A percentile compares a stretch with the other conserved stretches of the same genome.
Conservation (phyloP, 2,113 vertebrate species). For the Psephotus haematonotus region DNA sequence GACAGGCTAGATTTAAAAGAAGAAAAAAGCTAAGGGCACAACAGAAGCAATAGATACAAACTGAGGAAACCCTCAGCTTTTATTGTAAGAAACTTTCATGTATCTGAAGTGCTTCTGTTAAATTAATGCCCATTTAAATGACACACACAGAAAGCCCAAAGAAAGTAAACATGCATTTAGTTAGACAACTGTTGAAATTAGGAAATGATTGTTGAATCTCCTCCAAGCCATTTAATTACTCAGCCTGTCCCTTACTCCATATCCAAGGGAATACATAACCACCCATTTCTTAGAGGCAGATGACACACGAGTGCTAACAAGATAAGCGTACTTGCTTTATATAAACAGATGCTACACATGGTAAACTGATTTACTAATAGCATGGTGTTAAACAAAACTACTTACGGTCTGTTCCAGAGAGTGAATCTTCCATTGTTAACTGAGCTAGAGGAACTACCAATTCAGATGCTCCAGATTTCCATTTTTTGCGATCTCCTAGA, state of each 20-base stretch:
- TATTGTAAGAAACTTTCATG: neutral
- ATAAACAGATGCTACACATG: neutral
- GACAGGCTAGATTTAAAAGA: neutral
- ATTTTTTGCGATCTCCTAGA: constrained; percentile 87
- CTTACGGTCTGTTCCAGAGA: constrained; percentile 78
- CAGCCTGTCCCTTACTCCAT: neutral
- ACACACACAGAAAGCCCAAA: neutral
- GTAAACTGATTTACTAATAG: neutral
- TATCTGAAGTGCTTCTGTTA: neutral
- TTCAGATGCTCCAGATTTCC: constrained; percentile 81
- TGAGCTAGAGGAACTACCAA: constrained; percentile 81
- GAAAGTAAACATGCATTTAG: neutral
- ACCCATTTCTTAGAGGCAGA: neutral
- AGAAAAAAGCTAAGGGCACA: neutral
- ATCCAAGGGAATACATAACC: neutral
- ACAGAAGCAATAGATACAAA: neutral
- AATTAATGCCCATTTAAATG: neutral
- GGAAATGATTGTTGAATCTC: neutral
- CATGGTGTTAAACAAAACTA: neutral
- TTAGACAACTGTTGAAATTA: neutral
- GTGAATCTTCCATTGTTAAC: constrained; percentile 82
- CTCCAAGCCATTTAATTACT: neutral
- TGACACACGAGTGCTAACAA: neutral
- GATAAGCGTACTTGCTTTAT: neutral
- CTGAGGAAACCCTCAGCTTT: neutral